Base-by-base conservation (phyloP, 2,113 vertebrate species). In the Zeus faber region DNA sequence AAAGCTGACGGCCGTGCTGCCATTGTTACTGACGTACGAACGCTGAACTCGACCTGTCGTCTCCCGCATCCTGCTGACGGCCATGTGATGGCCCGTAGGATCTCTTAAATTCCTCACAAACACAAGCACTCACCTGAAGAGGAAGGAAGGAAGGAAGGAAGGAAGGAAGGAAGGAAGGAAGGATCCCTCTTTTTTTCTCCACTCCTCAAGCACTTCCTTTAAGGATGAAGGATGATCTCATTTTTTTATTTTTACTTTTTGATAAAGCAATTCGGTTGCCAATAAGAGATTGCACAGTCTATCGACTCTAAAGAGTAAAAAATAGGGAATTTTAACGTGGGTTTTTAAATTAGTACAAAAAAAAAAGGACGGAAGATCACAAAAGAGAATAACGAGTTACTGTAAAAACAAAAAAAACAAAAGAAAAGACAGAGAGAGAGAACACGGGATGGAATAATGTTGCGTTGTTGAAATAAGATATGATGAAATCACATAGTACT, bases 281-380 rank as follows among this genome's bases (percentile, higher is more conserved):
- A 95, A 92, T 94, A 95, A 95, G 95, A 98, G 94, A 98, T 98
- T 98, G 94, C 95, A 97, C 93, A 98, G 95, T 98, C 95, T 93
- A 90, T 89, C 89, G 95, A 98, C 95, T 98, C 94, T 97, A 98
- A 97, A 97, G 93, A 94, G 69, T 92, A 94, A 90, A 91, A 90
- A 87, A 91, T 83, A 83, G 80, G 78, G 80, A 81, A 93, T 94
- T 94, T 94, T 93, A 20, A 91, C 92, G 82, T 69, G 60, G 90
- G 94, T 95, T 92, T 91, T 91, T 44, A 43, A 93, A 92, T 88
- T 89, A 79, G 58, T 86, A 89, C 83, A 81, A 44, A n/a, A 8
- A 82, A 84, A 70, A 65, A 74, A 82, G 66, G 68, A 88, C 83
- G 90, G 89, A 91, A 93, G 90, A 91, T 89, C 92, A 92, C 89